A percentile compares a stretch with the other conserved stretches of the same genome.
Evolutionary conservation across 35 echinoderm and acorn worm genomes (phyloP).

Genomic region (Anneissia japonica): DNA sequence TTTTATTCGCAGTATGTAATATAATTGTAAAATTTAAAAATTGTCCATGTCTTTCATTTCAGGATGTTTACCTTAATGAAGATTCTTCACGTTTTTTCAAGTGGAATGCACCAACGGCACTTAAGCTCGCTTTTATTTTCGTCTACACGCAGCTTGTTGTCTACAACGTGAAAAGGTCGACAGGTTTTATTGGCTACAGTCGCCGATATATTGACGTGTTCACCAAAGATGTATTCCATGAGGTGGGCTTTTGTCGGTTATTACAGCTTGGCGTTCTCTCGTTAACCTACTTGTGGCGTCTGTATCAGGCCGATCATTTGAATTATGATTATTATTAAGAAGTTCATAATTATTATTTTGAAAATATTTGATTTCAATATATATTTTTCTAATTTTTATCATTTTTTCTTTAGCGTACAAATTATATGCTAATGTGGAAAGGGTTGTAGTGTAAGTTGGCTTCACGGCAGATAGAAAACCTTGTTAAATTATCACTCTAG

Average conservation of each 20-base stretch:
- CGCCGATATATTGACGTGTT: conserved; percentile 5
- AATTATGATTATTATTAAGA: conserved; percentile 36
- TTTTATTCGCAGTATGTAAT: no score
- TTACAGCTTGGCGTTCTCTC: conserved; percentile 40
- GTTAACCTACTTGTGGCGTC: conserved; percentile 19
- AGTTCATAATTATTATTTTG: no score
- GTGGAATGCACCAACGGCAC: conserved; percentile 30
- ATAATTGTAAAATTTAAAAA: no score
- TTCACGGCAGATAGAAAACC: no score
- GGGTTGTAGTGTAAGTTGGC: no score
- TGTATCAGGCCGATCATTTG: conserved; percentile 38
- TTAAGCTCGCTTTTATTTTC: conserved; percentile 77
- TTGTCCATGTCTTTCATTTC: background rate
- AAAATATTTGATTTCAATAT: no score
- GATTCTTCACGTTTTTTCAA: background rate
- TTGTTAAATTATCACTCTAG: no score
- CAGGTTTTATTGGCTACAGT: background rate
- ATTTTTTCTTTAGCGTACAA: no score
- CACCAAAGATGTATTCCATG: conserved; percentile 19
- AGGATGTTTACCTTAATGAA: background rate
- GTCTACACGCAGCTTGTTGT: conserved; percentile 88
- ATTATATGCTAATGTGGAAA: no score
- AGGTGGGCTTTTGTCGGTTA: conserved; percentile 36
- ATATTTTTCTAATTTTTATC: no score
- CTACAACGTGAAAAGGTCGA: conserved; percentile 50